Evolutionary conservation across 2,888 invertebrate genomes (phyloP).

Genomic region (Brachypalpus laphriformis): DNA sequence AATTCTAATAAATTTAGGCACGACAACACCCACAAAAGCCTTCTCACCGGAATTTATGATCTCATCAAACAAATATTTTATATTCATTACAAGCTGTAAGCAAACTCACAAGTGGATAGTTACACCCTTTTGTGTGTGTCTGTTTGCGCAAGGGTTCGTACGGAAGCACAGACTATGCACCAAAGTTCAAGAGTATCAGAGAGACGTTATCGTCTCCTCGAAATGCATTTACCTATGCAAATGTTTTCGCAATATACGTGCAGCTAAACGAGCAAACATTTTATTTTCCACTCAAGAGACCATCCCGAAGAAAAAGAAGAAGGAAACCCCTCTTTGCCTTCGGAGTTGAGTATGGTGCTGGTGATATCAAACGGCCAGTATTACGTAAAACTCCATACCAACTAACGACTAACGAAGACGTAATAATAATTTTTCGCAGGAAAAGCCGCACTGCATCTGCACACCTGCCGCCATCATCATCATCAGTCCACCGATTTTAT

Average conservation of each 20-base stretch:
- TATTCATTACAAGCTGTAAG: conserved; percentile 7
- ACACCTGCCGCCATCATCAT: neutral
- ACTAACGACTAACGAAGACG: neutral
- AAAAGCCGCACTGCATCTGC: neutral
- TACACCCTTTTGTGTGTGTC: neutral
- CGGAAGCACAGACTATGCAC: neutral
- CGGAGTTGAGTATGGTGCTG: neutral
- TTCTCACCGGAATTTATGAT: neutral
- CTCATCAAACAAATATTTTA: conserved; percentile 40
- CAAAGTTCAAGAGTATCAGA: conserved; percentile 33
- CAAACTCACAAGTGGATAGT: conserved; percentile 2
- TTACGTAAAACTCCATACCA: conserved; percentile 34
- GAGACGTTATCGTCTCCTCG: neutral
- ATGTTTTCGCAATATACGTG: conserved; percentile 60
- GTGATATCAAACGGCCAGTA: conserved; percentile 21
- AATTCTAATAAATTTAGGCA: neutral
- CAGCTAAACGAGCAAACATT: conserved; percentile 66
- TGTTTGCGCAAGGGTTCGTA: neutral
- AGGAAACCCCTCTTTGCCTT: neutral
- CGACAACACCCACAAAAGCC: neutral
- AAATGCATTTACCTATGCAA: conserved; percentile 70
- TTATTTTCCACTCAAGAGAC: conserved; percentile 38
- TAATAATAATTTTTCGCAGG: conserved; percentile 33
- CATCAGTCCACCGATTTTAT: conserved; percentile 40
- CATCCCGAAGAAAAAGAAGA: neutral